Evolutionary conservation across 2,113 vertebrate species (phyloP), one percentile per base, ranked within the genome.

Genomic region (Ammodytes dubius): DNA sequence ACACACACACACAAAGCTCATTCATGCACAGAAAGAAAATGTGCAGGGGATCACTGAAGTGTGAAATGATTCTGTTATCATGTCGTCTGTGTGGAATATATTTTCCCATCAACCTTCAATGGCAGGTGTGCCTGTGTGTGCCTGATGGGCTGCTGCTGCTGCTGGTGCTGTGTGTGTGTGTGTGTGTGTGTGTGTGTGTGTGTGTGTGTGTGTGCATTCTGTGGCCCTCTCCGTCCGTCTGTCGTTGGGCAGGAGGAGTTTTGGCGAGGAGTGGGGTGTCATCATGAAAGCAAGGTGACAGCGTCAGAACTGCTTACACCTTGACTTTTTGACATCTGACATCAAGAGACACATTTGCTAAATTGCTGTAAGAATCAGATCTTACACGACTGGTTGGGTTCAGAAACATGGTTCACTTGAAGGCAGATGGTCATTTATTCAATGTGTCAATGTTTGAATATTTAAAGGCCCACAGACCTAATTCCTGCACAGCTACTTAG

Each of bases 31-130:
- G 67, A 80, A 37, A 79, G 73, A 45, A 50, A 77, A 58, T 69
- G 67, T 83, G 86, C 54, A 7, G 79, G 43, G 70, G 83, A 68
- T 76, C 90, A 87, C 27, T 84, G 84, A 49, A 85, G 90, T 85
- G 95, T 97, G 96, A 98, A 98, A 98, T 97, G 96, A 96, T 96
- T 97, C 96, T 96, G 96, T 96, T 97, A 98, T 96, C 95, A 93
- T 96, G 96, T 97, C 94, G 95, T 95, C 95, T 96, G 96, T 94
- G 94, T 93, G 81, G 94, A 96, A 96, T 96, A 94, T 95, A 96
- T 97, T 96, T 96, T 94, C 94, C 95, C 90, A 95, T 95, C 92
- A 95, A 88, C 66, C 77, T n/a, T 83, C 82, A 69, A 60, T 83
- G 83, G 88, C 91, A 89, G 89, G 86, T 92, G 88, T 72, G 81